Base-by-base conservation (phyloP, 1,140 invertebrate species). In the Drosophila insularis region DNA sequence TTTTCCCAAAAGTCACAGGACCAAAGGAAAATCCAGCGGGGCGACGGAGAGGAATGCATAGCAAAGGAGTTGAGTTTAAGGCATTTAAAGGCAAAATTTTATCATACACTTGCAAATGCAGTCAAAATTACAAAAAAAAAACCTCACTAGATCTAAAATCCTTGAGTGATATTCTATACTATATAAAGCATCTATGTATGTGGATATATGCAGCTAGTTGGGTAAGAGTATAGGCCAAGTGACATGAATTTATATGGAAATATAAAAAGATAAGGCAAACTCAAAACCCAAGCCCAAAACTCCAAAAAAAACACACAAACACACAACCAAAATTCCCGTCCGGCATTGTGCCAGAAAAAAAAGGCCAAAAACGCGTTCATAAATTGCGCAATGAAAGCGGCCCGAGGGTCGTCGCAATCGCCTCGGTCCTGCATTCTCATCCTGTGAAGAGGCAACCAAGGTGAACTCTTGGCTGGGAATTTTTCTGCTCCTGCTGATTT, bases 321-420 rank as follows among this genome's bases (percentile, higher is more conserved):
- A 37, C 37, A 31, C 31, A 61, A 61, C 59, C n/a, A 43, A 80
- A 27, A 80, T 77, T 71, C 69, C 59, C 53, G 73, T 72, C 31
- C 74, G 70, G 70, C 70, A 68, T 19, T 43, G 56, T 65, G 74
- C 70, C 78, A 35, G 32, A 27, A 27, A 35, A 35, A 86, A 85
- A 77, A 86, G 81, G 81, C 78, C 81, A 86, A 82, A 75, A 58
- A 60, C 74, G 74, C 81, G 78, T 68, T 70, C 78, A 85, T 85
- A 85, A 85, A 85, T 85, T 85, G 69, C 64, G 70, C 63, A 67
- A 65, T 81, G 70, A 81, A 85, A 78, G 62, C 70, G 78, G 17
- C 39, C 58, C 67, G 56, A 27, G 21, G 73, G 69, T 32, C n/a
- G 27, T 56, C 31, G 27, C 19, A 13, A 21, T 56, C 54, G 54